phyloP scores from a whole-genome alignment of 2,888 invertebrate genomes.

The Blastobasis lacticolella region DNA sequence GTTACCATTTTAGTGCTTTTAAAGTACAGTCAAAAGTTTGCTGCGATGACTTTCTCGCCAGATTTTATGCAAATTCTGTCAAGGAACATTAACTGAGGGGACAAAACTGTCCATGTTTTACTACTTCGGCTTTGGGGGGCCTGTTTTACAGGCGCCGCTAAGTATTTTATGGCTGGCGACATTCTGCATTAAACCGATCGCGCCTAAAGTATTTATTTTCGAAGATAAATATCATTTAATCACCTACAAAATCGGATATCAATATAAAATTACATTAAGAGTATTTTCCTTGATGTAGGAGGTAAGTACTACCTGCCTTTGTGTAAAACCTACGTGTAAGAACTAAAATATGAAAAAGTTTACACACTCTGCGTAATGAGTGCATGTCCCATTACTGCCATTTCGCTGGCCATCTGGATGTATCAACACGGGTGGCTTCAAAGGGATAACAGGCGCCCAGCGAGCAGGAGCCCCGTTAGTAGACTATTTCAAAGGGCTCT shows the following conservation, averaged over 20 bases:
- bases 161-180: background rate
- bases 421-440: constrained; percentile 23
- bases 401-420: constrained; percentile 19
- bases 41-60: constrained; percentile 39
- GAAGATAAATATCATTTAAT: background rate
- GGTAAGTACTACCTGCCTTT: too few species aligned
- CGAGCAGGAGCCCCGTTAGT: constrained; percentile 5
- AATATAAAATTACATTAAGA: too few species aligned
- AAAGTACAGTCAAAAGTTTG: constrained; percentile 58
- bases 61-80: constrained; percentile 65
- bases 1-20: constrained; percentile 64
- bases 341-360: too few species aligned
- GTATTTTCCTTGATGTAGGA: too few species aligned
- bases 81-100: constrained; percentile 44
- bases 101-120: constrained; percentile 10
- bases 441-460: constrained; percentile 20
- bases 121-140: constrained; percentile 4
- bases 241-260: too few species aligned
- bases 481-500: too few species aligned
- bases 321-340: too few species aligned
- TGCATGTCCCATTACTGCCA: constrained; percentile 14
- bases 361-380: too few species aligned
- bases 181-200: background rate
- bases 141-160: background rate
- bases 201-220: background rate